Base-by-base conservation (phyloP, 2,113 vertebrate genomes). In the Otolemur garnettii region DNA sequence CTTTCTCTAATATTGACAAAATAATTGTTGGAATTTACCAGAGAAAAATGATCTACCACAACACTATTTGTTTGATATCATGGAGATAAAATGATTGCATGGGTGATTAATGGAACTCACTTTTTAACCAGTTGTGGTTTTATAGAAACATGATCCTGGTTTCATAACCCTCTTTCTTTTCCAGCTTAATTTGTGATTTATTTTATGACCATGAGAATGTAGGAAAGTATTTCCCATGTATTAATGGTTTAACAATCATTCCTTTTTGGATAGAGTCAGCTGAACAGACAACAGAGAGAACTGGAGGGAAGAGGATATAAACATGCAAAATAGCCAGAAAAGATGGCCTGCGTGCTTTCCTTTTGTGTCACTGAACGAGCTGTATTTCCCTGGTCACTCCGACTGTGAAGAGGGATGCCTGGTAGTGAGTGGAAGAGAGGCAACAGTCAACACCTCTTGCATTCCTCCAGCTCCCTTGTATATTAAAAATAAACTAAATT, bases 71-170 rank as follows among this genome's bases (percentile, higher is more conserved):
- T 90, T 87, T 72, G 79, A 83, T 94, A 80, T 60, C 17, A 45
- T 74, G 21, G 66, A 93, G 85, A 82, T 85, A 91, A 90, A 88
- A 85, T n/a, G 28, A 92, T 79, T 33, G 84, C 71, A 90, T 15
- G 4, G 30, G 78, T 95, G 81, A 94, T 62, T 75, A 12, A 59
- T 15, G 68, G 53, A 92, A 81, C 57, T 96, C n/a, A 77, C 38
- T 95, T 87, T 97, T 90, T 28, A 95, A 75, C 33, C 38, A 81
- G 9, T 50, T 86, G 60, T 85, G 68, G 84, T 94, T 97, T 95
- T 80, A 89, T 66, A 79, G 90, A 93, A 91, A 90, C 45, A 71
- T 64, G 66, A 91, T 55, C 38, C 77, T 92, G 42, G 30, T 78
- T 93, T 83, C 45, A 53, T 50, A 79, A 45, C 5, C 50, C 4